Evolutionary conservation across 2,797 vertebrate genomes (phyloP).

Genomic region (Arrhamphus sclerolepis): DNA sequence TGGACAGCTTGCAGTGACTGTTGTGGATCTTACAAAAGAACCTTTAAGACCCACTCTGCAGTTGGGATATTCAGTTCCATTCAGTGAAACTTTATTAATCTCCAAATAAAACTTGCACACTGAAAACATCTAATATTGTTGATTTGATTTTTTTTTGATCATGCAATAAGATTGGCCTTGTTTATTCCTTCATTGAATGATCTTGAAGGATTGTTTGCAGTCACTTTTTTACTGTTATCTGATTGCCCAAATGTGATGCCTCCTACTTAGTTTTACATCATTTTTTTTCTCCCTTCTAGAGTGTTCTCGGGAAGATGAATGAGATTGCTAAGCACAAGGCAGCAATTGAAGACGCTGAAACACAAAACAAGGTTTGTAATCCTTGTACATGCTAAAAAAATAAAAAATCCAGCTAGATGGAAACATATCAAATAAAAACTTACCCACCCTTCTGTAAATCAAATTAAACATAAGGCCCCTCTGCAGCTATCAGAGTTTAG

Average conservation of each 20-base stretch:
- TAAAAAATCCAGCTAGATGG: neutral
- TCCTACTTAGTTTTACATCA: neutral
- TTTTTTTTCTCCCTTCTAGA: slow-evolving; percentile 71
- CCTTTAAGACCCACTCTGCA: too few species aligned
- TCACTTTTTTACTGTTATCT: neutral
- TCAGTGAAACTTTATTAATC: neutral
- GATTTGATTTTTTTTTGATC: neutral
- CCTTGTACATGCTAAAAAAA: neutral
- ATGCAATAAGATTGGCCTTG: neutral
- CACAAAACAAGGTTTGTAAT: slow-evolving; percentile 88
- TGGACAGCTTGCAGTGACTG: neutral
- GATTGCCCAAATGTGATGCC: neutral
- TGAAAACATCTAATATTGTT: neutral
- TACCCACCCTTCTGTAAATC: too few species aligned
- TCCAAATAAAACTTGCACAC: neutral
- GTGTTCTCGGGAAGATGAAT: slow-evolving; percentile 94
- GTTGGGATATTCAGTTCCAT: neutral
- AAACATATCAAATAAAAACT: too few species aligned
- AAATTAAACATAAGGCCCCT: too few species aligned
- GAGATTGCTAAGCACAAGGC: slow-evolving; percentile 94
- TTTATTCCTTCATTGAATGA: neutral
- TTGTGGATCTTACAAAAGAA: neutral
- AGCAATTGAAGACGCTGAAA: slow-evolving; percentile 90
- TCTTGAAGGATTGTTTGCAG: slow-evolving; percentile 1
- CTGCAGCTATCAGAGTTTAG: too few species aligned